Conservation (phyloP, 2,113 vertebrate species). For the Synchiropus splendidus region DNA sequence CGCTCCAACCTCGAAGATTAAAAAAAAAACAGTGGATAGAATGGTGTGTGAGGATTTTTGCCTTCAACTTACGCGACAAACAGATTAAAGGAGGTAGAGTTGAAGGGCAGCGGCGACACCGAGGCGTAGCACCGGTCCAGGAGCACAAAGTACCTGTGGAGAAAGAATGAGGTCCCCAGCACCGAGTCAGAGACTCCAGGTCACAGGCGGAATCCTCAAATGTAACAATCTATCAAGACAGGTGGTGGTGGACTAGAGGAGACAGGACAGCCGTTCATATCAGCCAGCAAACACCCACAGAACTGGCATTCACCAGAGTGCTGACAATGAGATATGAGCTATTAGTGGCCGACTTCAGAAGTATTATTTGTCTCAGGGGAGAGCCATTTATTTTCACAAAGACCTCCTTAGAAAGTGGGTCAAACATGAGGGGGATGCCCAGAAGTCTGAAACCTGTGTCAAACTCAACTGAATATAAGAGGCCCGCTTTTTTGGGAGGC, state of each 20-base stretch:
- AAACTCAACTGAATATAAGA: too few species aligned
- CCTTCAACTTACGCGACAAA: constrained; percentile 57
- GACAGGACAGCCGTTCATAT: not conserved
- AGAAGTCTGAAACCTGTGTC: too few species aligned
- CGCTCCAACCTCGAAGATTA: too few species aligned
- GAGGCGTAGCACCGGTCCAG: constrained; percentile 61
- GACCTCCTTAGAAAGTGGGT: too few species aligned
- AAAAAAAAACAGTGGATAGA: too few species aligned
- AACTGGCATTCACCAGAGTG: too few species aligned
- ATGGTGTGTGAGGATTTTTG: not conserved
- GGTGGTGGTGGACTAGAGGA: constrained; percentile 1
- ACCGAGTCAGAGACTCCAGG: constrained; percentile 38
- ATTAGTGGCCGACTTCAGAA: too few species aligned
- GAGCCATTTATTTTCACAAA: too few species aligned
- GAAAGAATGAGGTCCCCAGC: constrained; percentile 31
- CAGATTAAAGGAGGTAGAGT: constrained; percentile 59
- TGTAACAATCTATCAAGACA: constrained; percentile 14
- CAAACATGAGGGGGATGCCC: too few species aligned
- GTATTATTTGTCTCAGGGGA: too few species aligned
- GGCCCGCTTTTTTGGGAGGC: too few species aligned
- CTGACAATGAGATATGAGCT: too few species aligned
- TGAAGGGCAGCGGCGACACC: constrained; percentile 39
- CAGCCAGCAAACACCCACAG: not conserved
- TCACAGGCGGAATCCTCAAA: constrained; percentile 34
- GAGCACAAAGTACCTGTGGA: constrained; percentile 58